Evolutionary conservation across 2,888 invertebrate genomes (phyloP), one percentile per base, ranked within the genome.

Genomic region (Platycnemis pennipes): DNA sequence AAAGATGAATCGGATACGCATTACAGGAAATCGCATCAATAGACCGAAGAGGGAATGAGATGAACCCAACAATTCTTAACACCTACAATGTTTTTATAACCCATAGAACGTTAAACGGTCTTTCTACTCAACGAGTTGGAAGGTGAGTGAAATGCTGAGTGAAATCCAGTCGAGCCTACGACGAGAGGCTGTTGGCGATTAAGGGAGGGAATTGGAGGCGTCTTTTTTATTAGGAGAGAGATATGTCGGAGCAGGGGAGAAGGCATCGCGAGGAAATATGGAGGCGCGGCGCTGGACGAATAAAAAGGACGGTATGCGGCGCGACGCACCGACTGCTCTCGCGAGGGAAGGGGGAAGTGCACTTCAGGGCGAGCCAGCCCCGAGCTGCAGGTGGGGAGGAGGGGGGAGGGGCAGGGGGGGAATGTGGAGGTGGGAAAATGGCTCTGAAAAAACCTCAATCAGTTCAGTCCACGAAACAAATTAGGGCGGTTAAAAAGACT

Each of bases 371-470:
- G 31, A 69, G 31, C 31, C 69, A 69, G 69, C 37, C 37, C 5
- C 3, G 26, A 31, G 37, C 13, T 16, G n/a, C 5, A 63, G 5
- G n/a, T 11, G 22, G 56, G 56, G 13, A 22, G 3, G 3, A 56
- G 56, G 22, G 56, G 22, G 56, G 56, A 22, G 22, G 22, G 22
- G 22, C 3, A 26, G 2, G 1, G 19, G 63, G 26, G 63, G n/a
- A n/a, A n/a, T n/a, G n/a, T n/a, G n/a, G n/a, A n/a, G n/a, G 63
- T 13, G 2, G 63, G 8, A 63, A 7, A n/a, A 26, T 7, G 26
- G n/a, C 63, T 26, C 37, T n/a, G 77, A 37, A 77, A 77, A 77
- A 77, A 77, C 13, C 37, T 77, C 77, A 77, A 77, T 77, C 77
- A 37, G 77, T 77, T 37, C 77, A 16, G 37, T 77, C 37, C 77